phyloP scores from a whole-genome alignment of 2,797 vertebrate genomes.

The Lagodon rhomboides region DNA sequence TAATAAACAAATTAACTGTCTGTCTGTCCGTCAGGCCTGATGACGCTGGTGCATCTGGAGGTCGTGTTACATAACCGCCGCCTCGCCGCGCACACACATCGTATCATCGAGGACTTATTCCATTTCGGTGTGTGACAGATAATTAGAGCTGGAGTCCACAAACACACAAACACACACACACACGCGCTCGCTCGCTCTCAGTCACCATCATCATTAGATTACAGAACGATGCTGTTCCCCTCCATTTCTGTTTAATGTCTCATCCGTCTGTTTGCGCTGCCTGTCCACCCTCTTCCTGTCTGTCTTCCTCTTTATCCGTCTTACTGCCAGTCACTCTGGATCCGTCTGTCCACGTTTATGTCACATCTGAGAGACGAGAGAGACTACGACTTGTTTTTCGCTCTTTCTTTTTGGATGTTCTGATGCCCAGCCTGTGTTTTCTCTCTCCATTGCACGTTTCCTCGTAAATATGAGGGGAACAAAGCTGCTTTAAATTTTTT shows the following conservation, averaged over 20 bases:
- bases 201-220: slow-evolving; percentile 70
- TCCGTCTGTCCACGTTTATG: not conserved
- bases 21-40: not conserved
- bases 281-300: slow-evolving; percentile 33
- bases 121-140: slow-evolving; percentile 72
- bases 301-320: slow-evolving; percentile 19
- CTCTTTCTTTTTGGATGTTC: not conserved
- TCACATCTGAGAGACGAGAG: not conserved
- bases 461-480: not conserved
- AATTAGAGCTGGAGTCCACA: slow-evolving; percentile 64
- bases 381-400: not conserved
- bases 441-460: not conserved
- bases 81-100: slow-evolving; percentile 27
- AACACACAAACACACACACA: slow-evolving; percentile 36
- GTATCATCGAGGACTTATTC: slow-evolving; percentile 63
- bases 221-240: slow-evolving; percentile 55
- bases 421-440: not conserved
- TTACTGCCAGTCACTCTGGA: slow-evolving; percentile 25
- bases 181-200: slow-evolving; percentile 2
- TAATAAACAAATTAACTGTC: not conserved
- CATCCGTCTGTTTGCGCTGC: slow-evolving; percentile 57
- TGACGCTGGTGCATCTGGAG: not conserved
- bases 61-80: slow-evolving; percentile 46
- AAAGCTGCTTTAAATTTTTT: not conserved
- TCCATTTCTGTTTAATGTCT: slow-evolving; percentile 63